phyloP scores from a whole-genome alignment of 1,140 invertebrate species.

The Euborellia annulipes region DNA sequence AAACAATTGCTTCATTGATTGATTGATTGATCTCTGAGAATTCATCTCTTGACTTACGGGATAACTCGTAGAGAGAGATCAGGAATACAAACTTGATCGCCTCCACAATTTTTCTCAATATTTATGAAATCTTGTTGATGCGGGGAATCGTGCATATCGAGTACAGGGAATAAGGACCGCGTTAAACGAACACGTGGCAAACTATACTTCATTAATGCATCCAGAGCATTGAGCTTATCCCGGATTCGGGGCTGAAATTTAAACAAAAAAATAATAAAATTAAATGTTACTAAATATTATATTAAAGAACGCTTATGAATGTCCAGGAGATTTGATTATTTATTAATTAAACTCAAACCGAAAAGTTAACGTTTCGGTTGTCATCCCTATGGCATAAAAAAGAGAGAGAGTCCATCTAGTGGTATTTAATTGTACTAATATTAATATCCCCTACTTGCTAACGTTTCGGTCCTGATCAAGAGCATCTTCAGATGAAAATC shows the following conservation, averaged over 20 bases:
- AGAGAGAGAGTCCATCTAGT: too few relatives aligned
- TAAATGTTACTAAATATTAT: background rate
- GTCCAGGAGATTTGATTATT: background rate
- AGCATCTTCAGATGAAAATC: too few relatives aligned
- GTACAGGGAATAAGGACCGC: constrained; percentile 43
- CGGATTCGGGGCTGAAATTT: constrained; percentile 37
- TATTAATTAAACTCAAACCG: too few relatives aligned
- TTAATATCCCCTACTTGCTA: too few relatives aligned
- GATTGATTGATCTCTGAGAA: too few relatives aligned
- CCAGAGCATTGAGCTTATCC: constrained; percentile 84
- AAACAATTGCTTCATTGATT: too few relatives aligned
- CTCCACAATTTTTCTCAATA: constrained; percentile 87
- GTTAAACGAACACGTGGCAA: constrained; percentile 26
- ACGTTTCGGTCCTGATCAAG: too few relatives aligned
- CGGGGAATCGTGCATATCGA: constrained; percentile 50
- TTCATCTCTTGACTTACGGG: constrained; percentile 53
- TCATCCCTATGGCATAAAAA: too few relatives aligned
- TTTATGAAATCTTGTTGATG: constrained; percentile 51
- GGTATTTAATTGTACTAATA: too few relatives aligned
- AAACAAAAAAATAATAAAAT: constrained; percentile 2
- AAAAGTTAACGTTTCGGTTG: too few relatives aligned
- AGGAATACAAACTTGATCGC: constrained; percentile 82
- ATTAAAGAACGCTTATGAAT: constrained; percentile 11
- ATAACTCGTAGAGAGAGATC: constrained; percentile 52
- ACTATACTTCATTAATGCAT: constrained; percentile 73